phyloP scores from a whole-genome alignment of 2,888 invertebrate species.

The Leucania comma region DNA sequence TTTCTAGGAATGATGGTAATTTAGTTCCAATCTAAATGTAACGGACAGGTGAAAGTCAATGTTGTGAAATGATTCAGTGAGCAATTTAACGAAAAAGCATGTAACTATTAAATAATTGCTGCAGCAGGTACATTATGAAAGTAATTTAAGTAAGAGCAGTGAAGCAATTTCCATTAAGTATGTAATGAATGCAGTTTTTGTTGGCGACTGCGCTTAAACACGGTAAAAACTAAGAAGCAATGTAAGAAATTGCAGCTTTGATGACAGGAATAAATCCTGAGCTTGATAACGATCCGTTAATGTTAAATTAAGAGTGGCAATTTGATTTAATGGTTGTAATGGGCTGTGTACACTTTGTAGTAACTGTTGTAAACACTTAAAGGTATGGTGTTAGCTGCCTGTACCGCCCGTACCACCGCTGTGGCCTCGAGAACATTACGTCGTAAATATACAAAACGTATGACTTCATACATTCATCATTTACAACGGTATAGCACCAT shows the following conservation, averaged over 20 bases:
- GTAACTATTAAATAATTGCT: conserved; percentile 64
- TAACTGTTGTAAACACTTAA: conserved; percentile 75
- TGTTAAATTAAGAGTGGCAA: conserved; percentile 76
- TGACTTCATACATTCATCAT: conserved; percentile 72
- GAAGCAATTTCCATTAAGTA: conserved; percentile 54
- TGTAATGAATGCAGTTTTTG: conserved; percentile 58
- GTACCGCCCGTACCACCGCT: conserved; percentile 21
- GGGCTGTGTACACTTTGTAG: conserved; percentile 52
- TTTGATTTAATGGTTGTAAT: conserved; percentile 78
- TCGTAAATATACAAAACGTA: conserved; percentile 72
- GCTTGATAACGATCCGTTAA: conserved; percentile 72
- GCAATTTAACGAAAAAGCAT: conserved; percentile 65
- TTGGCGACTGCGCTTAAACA: conserved; percentile 38
- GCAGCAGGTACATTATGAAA: conserved; percentile 53
- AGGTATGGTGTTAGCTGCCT: conserved; percentile 56
- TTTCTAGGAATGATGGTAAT: conserved; percentile 82
- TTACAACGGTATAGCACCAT: conserved; percentile 65
- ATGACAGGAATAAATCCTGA: conserved; percentile 63
- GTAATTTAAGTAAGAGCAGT: conserved; percentile 60
- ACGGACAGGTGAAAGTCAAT: conserved; percentile 84
- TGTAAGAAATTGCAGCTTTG: conserved; percentile 76
- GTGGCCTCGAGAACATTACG: conserved; percentile 70
- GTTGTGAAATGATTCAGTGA: conserved; percentile 74
- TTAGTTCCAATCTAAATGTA: conserved; percentile 80
- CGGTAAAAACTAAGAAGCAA: conserved; percentile 73